A percentile compares a stretch with the other conserved stretches of the same genome.
phyloP scores from a whole-genome alignment of 1,140 invertebrate genomes.

The Ptiloglossa arizonensis region DNA sequence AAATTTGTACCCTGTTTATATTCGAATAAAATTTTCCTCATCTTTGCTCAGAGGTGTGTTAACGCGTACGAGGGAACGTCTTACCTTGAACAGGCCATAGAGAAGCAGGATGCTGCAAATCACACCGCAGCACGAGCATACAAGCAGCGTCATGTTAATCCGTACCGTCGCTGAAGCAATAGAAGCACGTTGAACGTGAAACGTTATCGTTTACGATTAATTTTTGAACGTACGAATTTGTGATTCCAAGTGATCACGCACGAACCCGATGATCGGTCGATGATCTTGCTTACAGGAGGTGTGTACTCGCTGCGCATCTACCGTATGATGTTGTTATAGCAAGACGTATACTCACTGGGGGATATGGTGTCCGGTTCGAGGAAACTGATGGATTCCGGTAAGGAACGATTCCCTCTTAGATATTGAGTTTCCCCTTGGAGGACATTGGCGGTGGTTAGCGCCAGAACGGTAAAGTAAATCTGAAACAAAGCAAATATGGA shows the following conservation, averaged over 20 bases:
- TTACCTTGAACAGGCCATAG: slow-evolving; percentile 82
- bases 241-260: neutral
- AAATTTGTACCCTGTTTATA: too few species aligned
- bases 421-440: slow-evolving; percentile 80
- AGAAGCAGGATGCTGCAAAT: slow-evolving; percentile 81
- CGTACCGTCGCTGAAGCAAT: slow-evolving; percentile 80
- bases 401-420: slow-evolving; percentile 75
- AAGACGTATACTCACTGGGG: slow-evolving; percentile 76
- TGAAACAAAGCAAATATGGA: slow-evolving; percentile 66
- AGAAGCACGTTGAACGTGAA: slow-evolving; percentile 31
- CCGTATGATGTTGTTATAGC: neutral
- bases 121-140: slow-evolving; percentile 80
- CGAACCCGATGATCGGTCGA: neutral
- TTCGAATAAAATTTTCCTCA: too few species aligned
- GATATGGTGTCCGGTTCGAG: slow-evolving; percentile 81
- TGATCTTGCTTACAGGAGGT: neutral
- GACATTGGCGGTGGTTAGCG: slow-evolving; percentile 75
- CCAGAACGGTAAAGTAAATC: slow-evolving; percentile 81
- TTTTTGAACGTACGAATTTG: neutral
- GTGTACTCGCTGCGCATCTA: neutral
- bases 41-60: too few species aligned
- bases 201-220: slow-evolving; percentile 5
- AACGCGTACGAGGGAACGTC: slow-evolving; percentile 8
- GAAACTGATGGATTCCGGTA: slow-evolving; percentile 76
- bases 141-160: slow-evolving; percentile 80